Evolutionary conservation across 2,888 invertebrate genomes (phyloP).

Genomic region (Leucozona laternaria): DNA sequence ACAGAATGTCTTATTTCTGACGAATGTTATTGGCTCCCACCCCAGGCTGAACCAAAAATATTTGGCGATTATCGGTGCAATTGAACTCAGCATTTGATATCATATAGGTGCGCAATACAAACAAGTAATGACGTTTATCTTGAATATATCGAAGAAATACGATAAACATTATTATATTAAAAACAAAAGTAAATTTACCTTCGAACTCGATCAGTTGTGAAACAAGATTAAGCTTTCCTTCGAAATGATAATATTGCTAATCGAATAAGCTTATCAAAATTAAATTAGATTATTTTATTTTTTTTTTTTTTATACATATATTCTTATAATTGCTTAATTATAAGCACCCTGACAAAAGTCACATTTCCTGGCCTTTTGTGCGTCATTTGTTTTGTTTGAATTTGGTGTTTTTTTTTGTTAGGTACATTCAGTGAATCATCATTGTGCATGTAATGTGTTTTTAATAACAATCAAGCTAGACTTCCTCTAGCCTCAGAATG

Average conservation of each 20-base stretch:
- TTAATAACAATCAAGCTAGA: constrained; percentile 11
- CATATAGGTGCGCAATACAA: not conserved
- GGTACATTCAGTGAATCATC: constrained; percentile 8
- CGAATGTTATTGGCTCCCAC: constrained; percentile 1
- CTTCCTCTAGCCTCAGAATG: constrained; percentile 13
- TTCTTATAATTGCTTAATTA: constrained; percentile 24
- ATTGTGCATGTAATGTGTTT: constrained; percentile 4
- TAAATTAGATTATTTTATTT: constrained; percentile 18
- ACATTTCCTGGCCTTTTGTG: constrained; percentile 15
- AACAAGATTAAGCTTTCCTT: not conserved
- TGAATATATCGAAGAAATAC: not conserved
- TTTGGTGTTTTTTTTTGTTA: not conserved
- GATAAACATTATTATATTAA: not conserved
- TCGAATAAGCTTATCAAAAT: constrained; percentile 8
- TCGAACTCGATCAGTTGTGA: not conserved
- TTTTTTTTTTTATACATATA: not conserved
- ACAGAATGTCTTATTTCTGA: not conserved
- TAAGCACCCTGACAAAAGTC: constrained; percentile 14
- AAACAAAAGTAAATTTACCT: not conserved
- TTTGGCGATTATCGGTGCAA: constrained; percentile 4
- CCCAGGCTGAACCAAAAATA: not conserved
- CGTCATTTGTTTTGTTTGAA: constrained; percentile 12
- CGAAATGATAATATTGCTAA: too few species aligned
- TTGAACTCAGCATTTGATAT: constrained; percentile 7
- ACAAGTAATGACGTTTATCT: not conserved